Conservation (phyloP, 1,140 invertebrate genomes). For the Daktulosphaira vitifoliae region DNA sequence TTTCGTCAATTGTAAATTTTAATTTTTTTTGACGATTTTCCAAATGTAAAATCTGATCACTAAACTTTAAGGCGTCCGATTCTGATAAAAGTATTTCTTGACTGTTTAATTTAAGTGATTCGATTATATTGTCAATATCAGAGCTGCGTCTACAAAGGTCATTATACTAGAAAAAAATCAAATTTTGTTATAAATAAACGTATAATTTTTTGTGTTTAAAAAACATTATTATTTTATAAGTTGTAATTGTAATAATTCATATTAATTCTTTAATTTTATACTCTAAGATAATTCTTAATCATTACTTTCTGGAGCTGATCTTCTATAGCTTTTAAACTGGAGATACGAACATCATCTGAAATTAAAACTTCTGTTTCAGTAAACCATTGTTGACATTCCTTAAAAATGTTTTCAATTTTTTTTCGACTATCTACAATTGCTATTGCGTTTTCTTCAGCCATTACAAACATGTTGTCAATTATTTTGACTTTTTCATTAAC, state of each 20-base stretch:
- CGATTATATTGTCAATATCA: slow-evolving; percentile 58
- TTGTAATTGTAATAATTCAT: background rate
- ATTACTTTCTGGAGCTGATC: slow-evolving; percentile 68
- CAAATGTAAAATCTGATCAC: slow-evolving; percentile 65
- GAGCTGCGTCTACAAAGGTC: slow-evolving; percentile 66
- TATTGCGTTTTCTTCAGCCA: slow-evolving; percentile 56
- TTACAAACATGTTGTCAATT: background rate
- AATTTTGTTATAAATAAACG: no score
- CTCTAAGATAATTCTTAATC: background rate
- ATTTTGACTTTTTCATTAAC: background rate
- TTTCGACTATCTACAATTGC: slow-evolving; percentile 56
- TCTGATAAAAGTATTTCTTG: slow-evolving; percentile 74
- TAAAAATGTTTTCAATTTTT: slow-evolving; percentile 69
- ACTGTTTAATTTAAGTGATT: slow-evolving; percentile 65
- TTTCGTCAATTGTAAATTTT: slow-evolving; percentile 63
- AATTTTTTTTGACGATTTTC: slow-evolving; percentile 67
- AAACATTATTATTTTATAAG: background rate
- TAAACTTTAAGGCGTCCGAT: slow-evolving; percentile 69
- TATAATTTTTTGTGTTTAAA: no score
- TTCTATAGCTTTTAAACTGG: slow-evolving; percentile 68
- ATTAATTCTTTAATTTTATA: background rate
- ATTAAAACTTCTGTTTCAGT: slow-evolving; percentile 78
- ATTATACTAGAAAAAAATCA: slow-evolving; percentile 53
- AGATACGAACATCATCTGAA: slow-evolving; percentile 64
- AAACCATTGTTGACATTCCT: slow-evolving; percentile 73